Percentiles rank a stretch among this genome's conserved stretches.
These are phyloP conservation scores for Polypterus senegalus DNA, from an alignment of 2,113 vertebrate species.

Conservation along the genomic window DNA sequence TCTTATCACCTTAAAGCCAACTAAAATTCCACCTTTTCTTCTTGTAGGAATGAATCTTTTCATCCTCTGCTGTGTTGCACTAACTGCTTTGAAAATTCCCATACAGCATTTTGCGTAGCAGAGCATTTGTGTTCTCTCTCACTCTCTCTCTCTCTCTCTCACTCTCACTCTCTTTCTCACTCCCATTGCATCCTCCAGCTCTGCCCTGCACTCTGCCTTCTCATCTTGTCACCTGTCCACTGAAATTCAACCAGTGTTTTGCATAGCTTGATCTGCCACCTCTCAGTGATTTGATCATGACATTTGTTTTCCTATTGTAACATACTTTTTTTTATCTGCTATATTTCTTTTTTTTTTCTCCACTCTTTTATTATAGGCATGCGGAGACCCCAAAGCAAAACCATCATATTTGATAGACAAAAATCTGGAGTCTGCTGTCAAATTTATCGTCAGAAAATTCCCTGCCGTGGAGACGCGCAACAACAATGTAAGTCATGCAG, in stretches of 20 bases:
- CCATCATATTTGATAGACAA: conserved; percentile 96
- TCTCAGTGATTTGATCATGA: conserved; percentile 18
- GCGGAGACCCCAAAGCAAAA: conserved; percentile 95
- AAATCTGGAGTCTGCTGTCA: conserved; percentile 94
- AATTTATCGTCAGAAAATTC: conserved; percentile 96
- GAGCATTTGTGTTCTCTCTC: conserved; percentile 51
- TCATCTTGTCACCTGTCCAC: conserved; percentile 69
- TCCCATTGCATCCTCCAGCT: conserved; percentile 64
- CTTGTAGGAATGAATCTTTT: conserved; percentile 59
- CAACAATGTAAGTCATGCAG: conserved; percentile 79
- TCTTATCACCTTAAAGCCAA: conserved; percentile 44
- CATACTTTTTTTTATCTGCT: conserved; percentile 24
- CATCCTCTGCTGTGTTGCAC: conserved; percentile 59
- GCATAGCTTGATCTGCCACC: conserved; percentile 38
- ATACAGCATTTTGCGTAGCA: conserved; percentile 63
- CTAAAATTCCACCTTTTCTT: conserved; percentile 34
- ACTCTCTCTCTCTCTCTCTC: not conserved
- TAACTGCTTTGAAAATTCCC: conserved; percentile 64
- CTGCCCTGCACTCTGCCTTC: conserved; percentile 61
- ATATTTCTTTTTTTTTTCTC: conserved; percentile 18
- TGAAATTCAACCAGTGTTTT: conserved; percentile 35
- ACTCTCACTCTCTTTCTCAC: conserved; percentile 34
- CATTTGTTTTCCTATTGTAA: conserved; percentile 9
- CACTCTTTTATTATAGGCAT: conserved; percentile 64
- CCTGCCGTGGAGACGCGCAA: conserved; percentile 94